Percentiles rank a stretch among this genome's conserved stretches.
Conservation (phyloP, 2,113 vertebrate genomes). For the Gadus macrocephalus region DNA sequence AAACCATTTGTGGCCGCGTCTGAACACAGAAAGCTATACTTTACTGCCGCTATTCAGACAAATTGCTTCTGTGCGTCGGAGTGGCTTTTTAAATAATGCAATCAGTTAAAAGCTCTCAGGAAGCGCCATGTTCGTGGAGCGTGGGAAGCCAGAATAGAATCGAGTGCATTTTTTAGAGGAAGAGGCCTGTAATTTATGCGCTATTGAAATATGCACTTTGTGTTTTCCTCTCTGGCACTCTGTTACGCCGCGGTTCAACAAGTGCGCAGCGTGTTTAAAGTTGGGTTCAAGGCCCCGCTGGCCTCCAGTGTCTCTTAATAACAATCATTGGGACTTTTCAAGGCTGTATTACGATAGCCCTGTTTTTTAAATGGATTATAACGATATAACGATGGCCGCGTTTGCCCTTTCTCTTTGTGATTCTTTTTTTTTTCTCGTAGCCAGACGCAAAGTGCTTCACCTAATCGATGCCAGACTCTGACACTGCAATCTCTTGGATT, state of each 20-base stretch:
- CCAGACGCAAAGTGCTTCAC: no score
- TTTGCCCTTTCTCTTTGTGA: no score
- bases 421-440: no score
- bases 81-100: slow-evolving; percentile 75
- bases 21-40: slow-evolving; percentile 62
- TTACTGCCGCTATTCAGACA: slow-evolving; percentile 64
- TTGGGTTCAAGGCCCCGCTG: slow-evolving; percentile 42
- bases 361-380: slow-evolving; percentile 12
- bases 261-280: slow-evolving; percentile 44
- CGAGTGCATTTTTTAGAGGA: slow-evolving; percentile 54
- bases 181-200: slow-evolving; percentile 63
- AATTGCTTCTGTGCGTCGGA: slow-evolving; percentile 72
- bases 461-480: no score
- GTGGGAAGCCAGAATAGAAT: slow-evolving; percentile 58
- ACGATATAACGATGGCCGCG: not conserved
- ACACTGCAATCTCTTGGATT: no score
- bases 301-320: slow-evolving; percentile 46
- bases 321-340: slow-evolving; percentile 30
- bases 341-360: not conserved
- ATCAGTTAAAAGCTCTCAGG: slow-evolving; percentile 72
- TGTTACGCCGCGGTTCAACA: slow-evolving; percentile 51
- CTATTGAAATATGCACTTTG: slow-evolving; percentile 56
- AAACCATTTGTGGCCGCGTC: slow-evolving; percentile 62
- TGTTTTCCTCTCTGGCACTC: slow-evolving; percentile 50
- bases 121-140: slow-evolving; percentile 59